phyloP scores from a whole-genome alignment of 2,888 invertebrate genomes.

The Maniola hyperantus region DNA sequence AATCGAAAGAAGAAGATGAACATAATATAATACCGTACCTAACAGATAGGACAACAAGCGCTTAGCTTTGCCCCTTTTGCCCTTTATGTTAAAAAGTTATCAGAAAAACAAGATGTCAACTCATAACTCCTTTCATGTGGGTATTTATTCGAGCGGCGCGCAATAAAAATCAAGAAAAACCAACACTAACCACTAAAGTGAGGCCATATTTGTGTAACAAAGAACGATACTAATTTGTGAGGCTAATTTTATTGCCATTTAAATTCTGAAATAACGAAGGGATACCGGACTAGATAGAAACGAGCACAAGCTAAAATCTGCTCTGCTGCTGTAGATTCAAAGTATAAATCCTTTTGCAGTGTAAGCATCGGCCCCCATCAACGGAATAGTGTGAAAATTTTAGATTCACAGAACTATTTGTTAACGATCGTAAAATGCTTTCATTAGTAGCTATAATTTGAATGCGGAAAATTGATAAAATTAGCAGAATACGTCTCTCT shows the following conservation, averaged over 20 bases:
- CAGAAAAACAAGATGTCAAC: constrained; percentile 9
- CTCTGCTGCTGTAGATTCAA: background rate
- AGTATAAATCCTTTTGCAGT: constrained; percentile 10
- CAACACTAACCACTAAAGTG: constrained; percentile 13
- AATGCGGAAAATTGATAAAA: background rate
- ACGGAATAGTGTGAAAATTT: constrained; percentile 36
- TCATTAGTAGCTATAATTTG: constrained; percentile 29
- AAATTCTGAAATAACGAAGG: constrained; percentile 31
- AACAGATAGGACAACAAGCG: background rate
- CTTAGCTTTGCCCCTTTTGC: background rate
- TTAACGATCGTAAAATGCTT: constrained; percentile 27
- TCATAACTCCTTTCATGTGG: constrained; percentile 2
- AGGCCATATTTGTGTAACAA: constrained; percentile 30
- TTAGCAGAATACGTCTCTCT: background rate
- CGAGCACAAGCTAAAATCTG: background rate
- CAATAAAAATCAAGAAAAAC: constrained; percentile 12
- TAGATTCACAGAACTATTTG: constrained; percentile 28
- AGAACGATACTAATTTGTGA: constrained; percentile 35
- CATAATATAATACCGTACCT: no score
- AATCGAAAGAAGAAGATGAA: no score
- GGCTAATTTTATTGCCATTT: constrained; percentile 41
- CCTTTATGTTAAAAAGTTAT: background rate
- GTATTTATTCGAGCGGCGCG: constrained; percentile 4
- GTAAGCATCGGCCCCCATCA: constrained; percentile 11
- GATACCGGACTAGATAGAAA: constrained; percentile 11